Percentiles rank a stretch among this genome's conserved stretches.
These are phyloP conservation scores for Orchesellides sinensis DNA, from an alignment of 2,888 invertebrate genomes.

Conservation along the genomic window DNA sequence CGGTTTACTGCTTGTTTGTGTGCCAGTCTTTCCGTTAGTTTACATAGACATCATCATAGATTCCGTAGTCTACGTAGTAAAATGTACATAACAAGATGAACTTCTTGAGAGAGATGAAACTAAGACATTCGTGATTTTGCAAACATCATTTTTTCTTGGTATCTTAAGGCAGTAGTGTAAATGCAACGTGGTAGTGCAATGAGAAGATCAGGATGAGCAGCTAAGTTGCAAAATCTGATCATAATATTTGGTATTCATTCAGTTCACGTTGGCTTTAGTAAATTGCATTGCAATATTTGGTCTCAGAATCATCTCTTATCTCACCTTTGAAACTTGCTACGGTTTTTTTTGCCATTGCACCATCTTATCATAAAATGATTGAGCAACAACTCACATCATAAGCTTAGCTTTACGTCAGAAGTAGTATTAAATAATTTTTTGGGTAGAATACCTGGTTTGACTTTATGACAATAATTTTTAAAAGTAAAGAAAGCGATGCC, in stretches of 20 bases:
- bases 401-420: neutral
- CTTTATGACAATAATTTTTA: no score
- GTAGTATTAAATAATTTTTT: no score
- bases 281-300: neutral
- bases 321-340: neutral
- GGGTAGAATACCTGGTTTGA: neutral
- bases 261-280: no score
- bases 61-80: no score
- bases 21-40: neutral
- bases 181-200: neutral
- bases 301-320: neutral
- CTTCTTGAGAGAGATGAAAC: no score
- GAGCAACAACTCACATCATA: no score
- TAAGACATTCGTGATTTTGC: conserved; percentile 1
- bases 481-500: no score
- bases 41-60: neutral
- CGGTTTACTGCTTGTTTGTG: conserved; percentile 15
- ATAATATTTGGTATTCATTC: conserved; percentile 6
- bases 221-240: neutral
- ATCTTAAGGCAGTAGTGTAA: neutral
- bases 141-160: neutral
- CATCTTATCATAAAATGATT: no score
- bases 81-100: no score
- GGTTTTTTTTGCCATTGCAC: no score
- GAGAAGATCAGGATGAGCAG: neutral